Evolutionary conservation across 2,113 vertebrate species (phyloP).

Genomic region (Spilogale gracilis): DNA sequence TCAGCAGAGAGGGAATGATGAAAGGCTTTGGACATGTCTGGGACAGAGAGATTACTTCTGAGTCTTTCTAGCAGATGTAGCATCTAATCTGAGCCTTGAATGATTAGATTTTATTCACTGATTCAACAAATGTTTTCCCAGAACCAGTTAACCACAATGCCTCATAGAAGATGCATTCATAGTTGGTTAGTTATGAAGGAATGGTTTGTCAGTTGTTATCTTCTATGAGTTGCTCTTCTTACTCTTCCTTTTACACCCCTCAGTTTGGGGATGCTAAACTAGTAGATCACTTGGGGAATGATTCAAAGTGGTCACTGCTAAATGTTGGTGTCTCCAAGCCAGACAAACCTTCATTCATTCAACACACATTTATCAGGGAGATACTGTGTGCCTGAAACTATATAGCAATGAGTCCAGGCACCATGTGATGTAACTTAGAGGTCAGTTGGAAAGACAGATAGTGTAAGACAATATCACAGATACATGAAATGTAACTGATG

Average conservation of each 20-base stretch:
- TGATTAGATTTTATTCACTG: neutral
- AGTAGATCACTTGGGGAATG: neutral
- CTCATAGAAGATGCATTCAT: neutral
- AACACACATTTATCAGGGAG: neutral
- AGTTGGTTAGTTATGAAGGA: neutral
- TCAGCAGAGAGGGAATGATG: neutral
- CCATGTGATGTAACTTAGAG: neutral
- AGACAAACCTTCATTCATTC: neutral
- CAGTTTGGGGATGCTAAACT: neutral
- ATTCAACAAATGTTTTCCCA: conserved; percentile 16
- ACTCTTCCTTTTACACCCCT: neutral
- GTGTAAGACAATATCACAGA: neutral
- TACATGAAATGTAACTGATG: neutral
- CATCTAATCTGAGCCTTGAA: neutral
- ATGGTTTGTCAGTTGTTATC: neutral
- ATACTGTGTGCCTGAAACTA: neutral
- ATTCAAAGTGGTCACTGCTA: neutral
- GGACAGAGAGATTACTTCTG: neutral
- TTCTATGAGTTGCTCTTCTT: conserved; percentile 27
- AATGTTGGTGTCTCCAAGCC: neutral
- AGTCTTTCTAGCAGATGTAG: neutral
- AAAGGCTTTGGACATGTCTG: neutral
- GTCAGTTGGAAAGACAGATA: neutral
- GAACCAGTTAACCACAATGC: neutral
- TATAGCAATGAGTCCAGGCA: neutral